phyloP scores from a whole-genome alignment of 2,113 vertebrate genomes.

The Corythornis madagascariensis region DNA sequence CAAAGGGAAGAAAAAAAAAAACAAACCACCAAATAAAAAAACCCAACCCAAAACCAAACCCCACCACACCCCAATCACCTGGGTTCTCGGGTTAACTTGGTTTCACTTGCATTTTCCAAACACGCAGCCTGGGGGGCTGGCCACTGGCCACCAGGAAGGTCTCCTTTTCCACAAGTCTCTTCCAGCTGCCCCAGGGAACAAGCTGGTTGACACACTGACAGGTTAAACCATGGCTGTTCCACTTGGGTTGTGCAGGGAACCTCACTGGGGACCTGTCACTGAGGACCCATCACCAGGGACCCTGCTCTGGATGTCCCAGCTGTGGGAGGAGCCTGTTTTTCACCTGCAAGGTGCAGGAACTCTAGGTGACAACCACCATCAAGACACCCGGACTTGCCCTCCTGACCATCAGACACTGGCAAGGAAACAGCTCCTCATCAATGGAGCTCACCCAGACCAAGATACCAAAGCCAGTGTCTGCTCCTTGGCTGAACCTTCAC shows the following conservation, averaged over 20 bases:
- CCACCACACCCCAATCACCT: not conserved
- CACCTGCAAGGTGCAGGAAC: not conserved
- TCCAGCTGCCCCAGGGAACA: not conserved
- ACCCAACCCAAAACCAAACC: no score
- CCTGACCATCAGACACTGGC: not conserved
- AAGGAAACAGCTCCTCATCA: not conserved
- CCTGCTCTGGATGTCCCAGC: not conserved
- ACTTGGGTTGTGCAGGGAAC: not conserved
- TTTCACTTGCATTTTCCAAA: not conserved
- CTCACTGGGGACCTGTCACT: no score
- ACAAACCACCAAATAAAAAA: no score
- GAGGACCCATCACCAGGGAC: no score
- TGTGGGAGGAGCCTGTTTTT: not conserved
- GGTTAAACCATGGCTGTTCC: not conserved
- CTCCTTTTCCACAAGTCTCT: not conserved
- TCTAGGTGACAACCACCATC: not conserved
- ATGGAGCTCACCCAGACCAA: not conserved
- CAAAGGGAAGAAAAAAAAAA: constrained; percentile 7
- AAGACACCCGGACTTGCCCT: not conserved
- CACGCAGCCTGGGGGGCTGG: not conserved
- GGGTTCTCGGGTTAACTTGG: not conserved
- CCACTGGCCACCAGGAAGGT: not conserved
- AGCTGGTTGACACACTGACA: not conserved
- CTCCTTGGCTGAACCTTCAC: not conserved
- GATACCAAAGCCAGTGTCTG: not conserved